Evolutionary conservation across 2,888 invertebrate genomes (phyloP).

Genomic region (Erebia epiphron): DNA sequence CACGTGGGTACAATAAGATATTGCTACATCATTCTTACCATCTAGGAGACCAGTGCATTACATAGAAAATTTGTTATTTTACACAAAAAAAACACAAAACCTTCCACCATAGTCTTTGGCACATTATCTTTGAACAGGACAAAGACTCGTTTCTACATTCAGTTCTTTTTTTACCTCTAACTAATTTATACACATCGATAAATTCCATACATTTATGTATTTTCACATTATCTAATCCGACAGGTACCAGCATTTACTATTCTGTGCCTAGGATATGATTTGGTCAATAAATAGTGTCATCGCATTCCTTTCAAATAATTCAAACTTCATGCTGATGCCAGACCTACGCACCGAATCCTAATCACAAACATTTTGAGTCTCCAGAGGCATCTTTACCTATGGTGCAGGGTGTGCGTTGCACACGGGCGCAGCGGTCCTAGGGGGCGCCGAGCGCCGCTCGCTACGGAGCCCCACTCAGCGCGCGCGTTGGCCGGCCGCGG

Average conservation of each 20-base stretch:
- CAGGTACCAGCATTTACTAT: background rate
- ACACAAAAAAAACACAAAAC: slow-evolving; percentile 60
- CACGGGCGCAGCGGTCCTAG: too few relatives aligned
- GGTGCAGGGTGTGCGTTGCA: too few relatives aligned
- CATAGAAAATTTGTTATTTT: slow-evolving; percentile 58
- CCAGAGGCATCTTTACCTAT: too few relatives aligned
- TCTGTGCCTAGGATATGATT: too few relatives aligned
- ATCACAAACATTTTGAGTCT: too few relatives aligned
- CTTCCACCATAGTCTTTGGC: slow-evolving; percentile 79
- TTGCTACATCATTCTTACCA: slow-evolving; percentile 69
- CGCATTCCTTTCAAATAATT: too few relatives aligned
- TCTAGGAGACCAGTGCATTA: slow-evolving; percentile 79
- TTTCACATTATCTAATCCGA: background rate
- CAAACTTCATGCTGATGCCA: too few relatives aligned
- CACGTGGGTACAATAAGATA: slow-evolving; percentile 73
- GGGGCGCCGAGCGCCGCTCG: too few relatives aligned
- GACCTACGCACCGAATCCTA: too few relatives aligned
- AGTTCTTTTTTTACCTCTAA: slow-evolving; percentile 63
- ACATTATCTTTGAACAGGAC: slow-evolving; percentile 79
- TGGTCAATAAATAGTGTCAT: too few relatives aligned
- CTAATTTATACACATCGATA: slow-evolving; percentile 57
- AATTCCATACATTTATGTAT: slow-evolving; percentile 14
- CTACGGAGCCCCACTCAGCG: too few relatives aligned
- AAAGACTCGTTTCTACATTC: slow-evolving; percentile 76
- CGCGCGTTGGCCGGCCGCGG: too few relatives aligned